Base-by-base conservation (phyloP, 2,888 invertebrate genomes). In the Hedya salicella region DNA sequence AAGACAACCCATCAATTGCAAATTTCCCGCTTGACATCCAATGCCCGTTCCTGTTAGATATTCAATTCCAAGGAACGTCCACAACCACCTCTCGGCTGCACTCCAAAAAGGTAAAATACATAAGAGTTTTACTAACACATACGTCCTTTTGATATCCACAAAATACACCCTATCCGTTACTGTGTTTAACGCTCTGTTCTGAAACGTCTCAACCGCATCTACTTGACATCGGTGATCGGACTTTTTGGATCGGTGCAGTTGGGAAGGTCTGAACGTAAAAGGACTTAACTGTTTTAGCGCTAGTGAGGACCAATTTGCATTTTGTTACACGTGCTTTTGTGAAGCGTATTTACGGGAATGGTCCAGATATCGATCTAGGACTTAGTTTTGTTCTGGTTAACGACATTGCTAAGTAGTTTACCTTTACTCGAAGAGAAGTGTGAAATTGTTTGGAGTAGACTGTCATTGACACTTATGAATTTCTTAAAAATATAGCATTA, bases 251-350 rank as follows among this genome's bases (percentile, higher is more conserved):
- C 21, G 13, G 48, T 19, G n/a, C n/a, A n/a, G 21, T 13, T 48
- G 13, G 11, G 17, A 30, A 2, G 14, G 36, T 11, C 36, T 36
- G 36, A 11, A 36, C 17, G 42, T 44, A 44, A 57, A 64, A 64
- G 57, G 64, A 49, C 50, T 44, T 64, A 64, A 59, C 50, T 36
- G 44, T 50, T 59, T 64, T 59, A 64, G 50, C n/a, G 21, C 42
- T 9, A 64, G 57, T 17, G 50, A 21, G 25, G 50, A 42, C 21
- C 36, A 59, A 64, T 64, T 64, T 64, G 64, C 64, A 64, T 64
- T 64, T 64, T 44, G 57, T 57, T 44, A 42, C 64, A 52, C 44
- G 36, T 64, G 63, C 63, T 57, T 40, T 57, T 50, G 57, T 50
- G 36, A 21, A 21, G 19, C 40, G 42, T 53, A 54, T 62, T 62